Conservation (phyloP, 2,797 vertebrate species). For the Nothura maculosa region DNA sequence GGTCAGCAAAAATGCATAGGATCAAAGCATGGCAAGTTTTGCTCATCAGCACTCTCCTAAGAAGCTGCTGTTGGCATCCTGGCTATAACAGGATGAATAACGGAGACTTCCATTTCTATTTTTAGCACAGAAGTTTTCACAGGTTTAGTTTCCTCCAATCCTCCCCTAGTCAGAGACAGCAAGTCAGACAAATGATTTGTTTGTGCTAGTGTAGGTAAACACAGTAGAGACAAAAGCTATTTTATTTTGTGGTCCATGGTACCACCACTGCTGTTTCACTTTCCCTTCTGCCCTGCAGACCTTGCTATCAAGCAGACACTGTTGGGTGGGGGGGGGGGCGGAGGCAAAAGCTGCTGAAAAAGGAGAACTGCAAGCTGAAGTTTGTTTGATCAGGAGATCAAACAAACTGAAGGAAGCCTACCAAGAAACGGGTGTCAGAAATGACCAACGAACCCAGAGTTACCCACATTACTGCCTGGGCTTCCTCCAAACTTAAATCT, state of each 20-base stretch:
- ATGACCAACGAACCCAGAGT: background rate
- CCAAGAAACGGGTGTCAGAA: background rate
- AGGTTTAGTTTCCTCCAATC: background rate
- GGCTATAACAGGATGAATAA: background rate
- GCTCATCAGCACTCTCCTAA: background rate
- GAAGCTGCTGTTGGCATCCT: background rate
- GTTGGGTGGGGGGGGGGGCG: background rate
- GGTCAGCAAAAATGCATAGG: background rate
- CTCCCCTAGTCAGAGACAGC: background rate
- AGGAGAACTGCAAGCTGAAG: background rate
- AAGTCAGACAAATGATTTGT: background rate
- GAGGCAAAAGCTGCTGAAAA: background rate
- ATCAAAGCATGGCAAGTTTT: background rate
- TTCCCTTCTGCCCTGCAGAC: background rate
- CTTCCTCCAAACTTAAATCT: background rate
- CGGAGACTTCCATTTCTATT: background rate
- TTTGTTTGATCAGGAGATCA: background rate
- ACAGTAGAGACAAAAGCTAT: background rate
- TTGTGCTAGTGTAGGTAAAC: background rate
- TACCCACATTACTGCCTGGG: background rate
- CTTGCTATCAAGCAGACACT: background rate
- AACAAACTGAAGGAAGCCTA: background rate
- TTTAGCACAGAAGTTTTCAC: background rate
- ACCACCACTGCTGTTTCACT: background rate
- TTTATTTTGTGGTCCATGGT: background rate